These are phyloP conservation scores for Flexamia atlantica DNA, from an alignment of 2,888 invertebrate species.

Conservation along the genomic window DNA sequence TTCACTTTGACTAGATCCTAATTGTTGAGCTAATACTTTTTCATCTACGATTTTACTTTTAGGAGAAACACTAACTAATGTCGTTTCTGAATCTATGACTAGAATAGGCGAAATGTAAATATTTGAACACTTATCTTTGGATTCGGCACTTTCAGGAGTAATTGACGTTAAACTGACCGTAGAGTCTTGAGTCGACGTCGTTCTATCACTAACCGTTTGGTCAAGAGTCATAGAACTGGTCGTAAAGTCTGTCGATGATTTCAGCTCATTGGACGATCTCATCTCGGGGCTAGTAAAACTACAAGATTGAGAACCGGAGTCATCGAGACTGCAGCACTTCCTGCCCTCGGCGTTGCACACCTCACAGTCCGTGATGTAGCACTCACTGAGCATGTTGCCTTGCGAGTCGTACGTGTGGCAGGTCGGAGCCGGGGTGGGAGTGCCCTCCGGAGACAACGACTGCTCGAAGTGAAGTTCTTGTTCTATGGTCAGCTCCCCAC, in stretches of 20 bases:
- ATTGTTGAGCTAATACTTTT: slow-evolving; percentile 6
- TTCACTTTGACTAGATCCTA: slow-evolving; percentile 58
- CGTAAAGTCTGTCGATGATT: slow-evolving; percentile 62
- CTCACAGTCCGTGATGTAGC: slow-evolving; percentile 64
- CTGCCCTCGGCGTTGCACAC: slow-evolving; percentile 61
- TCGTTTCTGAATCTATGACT: slow-evolving; percentile 51
- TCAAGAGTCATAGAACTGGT: slow-evolving; percentile 66
- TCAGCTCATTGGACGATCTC: slow-evolving; percentile 62
- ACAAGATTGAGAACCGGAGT: slow-evolving; percentile 53
- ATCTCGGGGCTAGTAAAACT: slow-evolving; percentile 64
- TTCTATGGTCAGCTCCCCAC: slow-evolving; percentile 22
- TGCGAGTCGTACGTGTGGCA: slow-evolving; percentile 44
- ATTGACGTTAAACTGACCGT: slow-evolving; percentile 69
- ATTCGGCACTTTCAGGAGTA: slow-evolving; percentile 63
- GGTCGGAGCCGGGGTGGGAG: slow-evolving; percentile 56
- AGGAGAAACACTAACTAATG: slow-evolving; percentile 42
- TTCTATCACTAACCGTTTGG: slow-evolving; percentile 69
- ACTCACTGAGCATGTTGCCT: slow-evolving; percentile 55
- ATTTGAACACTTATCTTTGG: slow-evolving; percentile 47
- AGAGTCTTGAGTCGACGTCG: slow-evolving; percentile 70
- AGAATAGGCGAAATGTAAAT: slow-evolving; percentile 55
- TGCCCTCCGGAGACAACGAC: slow-evolving; percentile 43
- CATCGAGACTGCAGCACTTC: slow-evolving; percentile 64
- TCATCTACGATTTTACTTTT: slow-evolving; percentile 61
- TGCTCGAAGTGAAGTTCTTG: slow-evolving; percentile 17